These are phyloP conservation scores for Limnephilus marmoratus DNA, from an alignment of 2,888 invertebrate species.

Conservation along the genomic window DNA sequence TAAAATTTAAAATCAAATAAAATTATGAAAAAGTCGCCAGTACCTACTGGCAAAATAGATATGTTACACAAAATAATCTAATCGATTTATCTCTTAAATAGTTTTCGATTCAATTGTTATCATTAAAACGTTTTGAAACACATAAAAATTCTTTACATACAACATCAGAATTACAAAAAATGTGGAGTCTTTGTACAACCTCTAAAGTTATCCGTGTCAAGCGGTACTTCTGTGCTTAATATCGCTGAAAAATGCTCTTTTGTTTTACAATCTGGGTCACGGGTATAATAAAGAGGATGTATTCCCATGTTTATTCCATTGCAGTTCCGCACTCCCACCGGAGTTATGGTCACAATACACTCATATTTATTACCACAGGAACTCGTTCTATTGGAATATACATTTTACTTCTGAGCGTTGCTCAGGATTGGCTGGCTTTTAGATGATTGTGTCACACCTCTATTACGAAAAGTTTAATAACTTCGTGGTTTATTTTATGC, in stretches of 20 bases:
- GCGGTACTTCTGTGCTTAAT: conserved; percentile 21
- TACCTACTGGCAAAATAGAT: too few species aligned
- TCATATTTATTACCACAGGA: conserved; percentile 50
- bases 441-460: background rate
- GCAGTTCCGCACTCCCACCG: conserved; percentile 47
- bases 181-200: background rate
- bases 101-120: background rate
- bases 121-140: background rate
- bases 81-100: background rate
- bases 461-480: background rate
- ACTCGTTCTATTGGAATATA: conserved; percentile 2
- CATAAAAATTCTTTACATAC: background rate
- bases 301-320: conserved; percentile 46
- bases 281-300: conserved; percentile 53
- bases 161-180: background rate
- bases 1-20: too few species aligned
- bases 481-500: background rate
- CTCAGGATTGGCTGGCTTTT: background rate
- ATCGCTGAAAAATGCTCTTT: conserved; percentile 45
- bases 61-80: too few species aligned
- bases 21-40: too few species aligned
- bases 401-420: background rate
- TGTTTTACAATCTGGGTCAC: conserved; percentile 55
- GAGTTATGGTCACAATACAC: conserved; percentile 54
- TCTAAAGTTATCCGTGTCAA: background rate